These are phyloP conservation scores for Balanococcus diminutus DNA, from an alignment of 2,888 invertebrate species.

Conservation along the genomic window DNA sequence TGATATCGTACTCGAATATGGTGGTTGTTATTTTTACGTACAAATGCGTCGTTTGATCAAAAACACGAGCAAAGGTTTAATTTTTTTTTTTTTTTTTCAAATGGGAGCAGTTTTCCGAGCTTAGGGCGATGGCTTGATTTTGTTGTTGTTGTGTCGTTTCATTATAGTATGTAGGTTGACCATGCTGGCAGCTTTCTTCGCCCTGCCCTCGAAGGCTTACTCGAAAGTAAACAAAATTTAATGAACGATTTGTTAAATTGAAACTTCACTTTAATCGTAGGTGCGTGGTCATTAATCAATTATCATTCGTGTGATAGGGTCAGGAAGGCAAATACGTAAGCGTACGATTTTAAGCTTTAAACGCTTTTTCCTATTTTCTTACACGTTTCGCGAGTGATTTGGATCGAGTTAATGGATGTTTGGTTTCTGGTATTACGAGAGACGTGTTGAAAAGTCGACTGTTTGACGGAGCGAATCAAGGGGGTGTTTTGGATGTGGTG, in stretches of 20 bases:
- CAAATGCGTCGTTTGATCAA: not conserved
- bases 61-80: not conserved
- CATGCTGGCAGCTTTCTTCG: not conserved
- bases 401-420: not conserved
- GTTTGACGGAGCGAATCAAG: no score
- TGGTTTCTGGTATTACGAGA: no score
- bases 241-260: constrained; percentile 16
- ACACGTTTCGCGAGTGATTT: not conserved
- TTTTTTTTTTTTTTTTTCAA: not conserved
- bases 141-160: not conserved
- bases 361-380: not conserved
- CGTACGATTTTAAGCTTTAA: no score
- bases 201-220: not conserved
- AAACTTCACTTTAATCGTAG: not conserved
- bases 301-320: constrained; percentile 4
- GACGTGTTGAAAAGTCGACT: no score
- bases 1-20: no score
- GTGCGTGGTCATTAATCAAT: constrained; percentile 20
- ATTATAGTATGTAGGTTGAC: not conserved
- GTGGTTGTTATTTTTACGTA: not conserved
- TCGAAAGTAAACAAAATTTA: constrained; percentile 7
- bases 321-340: not conserved
- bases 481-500: no score
- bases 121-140: not conserved
- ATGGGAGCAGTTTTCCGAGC: not conserved